Base-by-base conservation (phyloP, 1,140 invertebrate species). In the Psix sp. region DNA sequence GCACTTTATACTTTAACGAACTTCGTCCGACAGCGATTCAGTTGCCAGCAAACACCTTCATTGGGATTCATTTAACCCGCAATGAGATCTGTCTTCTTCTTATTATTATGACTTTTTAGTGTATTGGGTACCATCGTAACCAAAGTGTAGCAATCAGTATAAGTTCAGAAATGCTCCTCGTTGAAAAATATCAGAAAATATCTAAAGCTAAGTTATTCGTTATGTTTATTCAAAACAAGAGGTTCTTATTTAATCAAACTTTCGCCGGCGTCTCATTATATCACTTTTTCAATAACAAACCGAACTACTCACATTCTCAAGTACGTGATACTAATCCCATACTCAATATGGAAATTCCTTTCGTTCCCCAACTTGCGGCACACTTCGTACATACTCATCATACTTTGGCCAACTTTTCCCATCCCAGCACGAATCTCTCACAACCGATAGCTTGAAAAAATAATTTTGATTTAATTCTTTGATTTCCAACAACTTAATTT, bases 281-380 rank as follows among this genome's bases (percentile, higher is more conserved):
- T 63, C 67, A 63, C 56, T 71, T 71, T 63, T 71, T 71, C 67
- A 63, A 63, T 57, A 71, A 65, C 68, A 63, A 65, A 59, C 59
- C 68, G 51, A 65, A 72, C 68, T 72, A 65, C 51, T 59, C 52
- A 59, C 59, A 63, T 65, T 65, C 39, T 59, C 59, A 45, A 65
- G 51, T 59, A 63, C 68, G 68, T 65, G 68, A 72, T 74, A 74
- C 60, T 74, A 74, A 74, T 74, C 60, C 62, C 40, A 66, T 56
- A 49, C 56, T 74, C 56, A 74, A 67, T 74, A 74, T 74, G 70
- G 48, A 74, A 74, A 74, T 74, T 66, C 70, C 70, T 60, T 51
- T 66, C 54, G 48, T 67, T 66, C 40, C 16, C 54, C 10, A 73
- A 72, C 70, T 73, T 73, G 52, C 54, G 43, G 15, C 59, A 66